phyloP scores from a whole-genome alignment of 30 jellyfish, hydroid and myxozoan genomes.

The Catostylus mosaicus region DNA sequence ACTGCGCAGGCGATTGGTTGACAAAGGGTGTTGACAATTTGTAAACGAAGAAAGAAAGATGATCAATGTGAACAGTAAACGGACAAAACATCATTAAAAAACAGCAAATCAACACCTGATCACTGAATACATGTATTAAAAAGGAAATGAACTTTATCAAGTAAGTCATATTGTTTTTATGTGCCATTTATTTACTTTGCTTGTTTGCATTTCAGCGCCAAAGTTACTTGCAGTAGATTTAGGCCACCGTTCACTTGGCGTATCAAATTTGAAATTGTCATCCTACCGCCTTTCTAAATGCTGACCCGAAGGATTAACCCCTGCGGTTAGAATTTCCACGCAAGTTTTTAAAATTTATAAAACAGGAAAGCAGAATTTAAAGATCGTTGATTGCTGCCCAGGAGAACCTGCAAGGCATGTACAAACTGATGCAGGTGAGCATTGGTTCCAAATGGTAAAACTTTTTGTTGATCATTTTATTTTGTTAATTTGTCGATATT shows the following conservation, averaged over 20 bases:
- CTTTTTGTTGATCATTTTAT: neutral
- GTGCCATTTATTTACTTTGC: neutral
- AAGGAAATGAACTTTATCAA: neutral
- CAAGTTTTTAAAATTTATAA: too few species aligned
- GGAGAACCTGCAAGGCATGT: too few species aligned
- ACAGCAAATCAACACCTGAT: neutral
- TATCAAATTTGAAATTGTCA: neutral
- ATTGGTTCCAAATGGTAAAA: neutral
- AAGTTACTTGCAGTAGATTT: neutral
- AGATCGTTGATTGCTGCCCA: too few species aligned
- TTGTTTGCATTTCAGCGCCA: conserved; percentile 26
- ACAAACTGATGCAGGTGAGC: neutral
- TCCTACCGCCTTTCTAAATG: neutral
- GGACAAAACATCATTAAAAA: conserved; percentile 3
- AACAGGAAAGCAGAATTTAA: too few species aligned
- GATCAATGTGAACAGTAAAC: conserved; percentile 1
- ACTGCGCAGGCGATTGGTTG: conserved; percentile 22
- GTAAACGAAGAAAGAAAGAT: neutral
- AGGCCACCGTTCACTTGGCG: neutral
- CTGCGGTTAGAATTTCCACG: neutral
- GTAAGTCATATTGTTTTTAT: neutral
- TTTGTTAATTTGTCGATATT: neutral
- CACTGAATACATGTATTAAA: neutral
- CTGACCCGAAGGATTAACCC: conserved; percentile 26
- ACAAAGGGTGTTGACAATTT: conserved; percentile 36